Evolutionary conservation across 2,113 vertebrate genomes (phyloP).

Genomic region (Perca fluviatilis): DNA sequence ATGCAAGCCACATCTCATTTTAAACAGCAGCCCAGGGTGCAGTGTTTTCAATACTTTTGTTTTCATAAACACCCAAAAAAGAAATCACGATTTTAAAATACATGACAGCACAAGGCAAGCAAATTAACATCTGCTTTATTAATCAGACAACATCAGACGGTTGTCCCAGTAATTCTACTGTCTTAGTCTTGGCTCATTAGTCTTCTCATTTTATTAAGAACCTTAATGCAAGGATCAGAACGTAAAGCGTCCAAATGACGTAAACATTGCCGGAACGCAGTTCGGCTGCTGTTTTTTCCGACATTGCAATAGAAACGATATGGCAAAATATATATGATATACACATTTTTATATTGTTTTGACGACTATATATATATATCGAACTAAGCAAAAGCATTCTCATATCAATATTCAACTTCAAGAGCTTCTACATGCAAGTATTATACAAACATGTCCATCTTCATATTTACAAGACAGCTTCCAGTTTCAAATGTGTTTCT

Average conservation of each 20-base stretch:
- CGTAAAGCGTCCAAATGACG: too few relatives aligned
- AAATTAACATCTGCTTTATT: constrained; percentile 38
- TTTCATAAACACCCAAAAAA: constrained; percentile 1
- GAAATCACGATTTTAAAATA: neutral
- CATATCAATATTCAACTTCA: neutral
- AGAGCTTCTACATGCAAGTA: neutral
- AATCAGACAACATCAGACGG: constrained; percentile 36
- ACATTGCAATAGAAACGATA: too few relatives aligned
- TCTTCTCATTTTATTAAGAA: too few relatives aligned
- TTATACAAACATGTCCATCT: neutral
- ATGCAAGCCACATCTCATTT: constrained; percentile 30
- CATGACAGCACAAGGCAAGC: neutral
- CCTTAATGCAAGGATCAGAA: too few relatives aligned
- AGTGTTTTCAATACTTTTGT: constrained; percentile 9
- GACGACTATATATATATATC: too few relatives aligned
- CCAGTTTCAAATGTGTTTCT: constrained; percentile 26
- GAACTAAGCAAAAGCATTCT: neutral
- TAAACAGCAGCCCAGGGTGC: constrained; percentile 13
- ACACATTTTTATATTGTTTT: too few relatives aligned
- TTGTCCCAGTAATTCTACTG: constrained; percentile 26
- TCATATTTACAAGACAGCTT: constrained; percentile 14
- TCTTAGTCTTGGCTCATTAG: constrained; percentile 31
- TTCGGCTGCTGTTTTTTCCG: too few relatives aligned
- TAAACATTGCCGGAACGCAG: too few relatives aligned
- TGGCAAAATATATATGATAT: too few relatives aligned